These are phyloP conservation scores for Cinclus cinclus DNA, from an alignment of 2,113 vertebrate genomes.

Conservation along the genomic window DNA sequence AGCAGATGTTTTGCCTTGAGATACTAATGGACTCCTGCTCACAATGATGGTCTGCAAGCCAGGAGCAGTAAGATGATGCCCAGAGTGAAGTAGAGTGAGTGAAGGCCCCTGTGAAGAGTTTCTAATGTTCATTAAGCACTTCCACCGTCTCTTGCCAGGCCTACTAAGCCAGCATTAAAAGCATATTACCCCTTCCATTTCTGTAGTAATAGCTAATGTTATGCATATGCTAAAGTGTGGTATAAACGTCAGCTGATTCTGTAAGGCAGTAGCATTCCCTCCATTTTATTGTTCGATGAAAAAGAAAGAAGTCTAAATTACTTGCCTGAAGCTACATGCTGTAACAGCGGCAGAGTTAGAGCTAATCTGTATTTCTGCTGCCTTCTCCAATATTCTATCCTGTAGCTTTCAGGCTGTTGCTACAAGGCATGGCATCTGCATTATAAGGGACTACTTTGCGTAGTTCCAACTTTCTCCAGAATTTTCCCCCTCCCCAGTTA, in stretches of 20 bases:
- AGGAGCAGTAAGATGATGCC: neutral
- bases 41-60: neutral
- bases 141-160: slow-evolving; percentile 21
- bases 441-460: neutral
- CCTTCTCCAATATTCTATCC: neutral
- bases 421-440: neutral
- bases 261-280: neutral
- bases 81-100: slow-evolving; percentile 24
- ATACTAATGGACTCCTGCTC: neutral
- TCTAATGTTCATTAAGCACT: slow-evolving; percentile 22
- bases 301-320: slow-evolving; percentile 45
- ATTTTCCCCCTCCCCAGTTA: neutral
- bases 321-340: slow-evolving; percentile 16
- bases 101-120: neutral
- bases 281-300: slow-evolving; percentile 55
- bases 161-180: slow-evolving; percentile 47
- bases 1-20: neutral
- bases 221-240: neutral
- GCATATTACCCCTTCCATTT: neutral
- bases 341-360: neutral
- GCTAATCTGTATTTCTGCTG: slow-evolving; percentile 23
- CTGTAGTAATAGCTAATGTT: neutral
- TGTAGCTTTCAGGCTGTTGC: neutral
- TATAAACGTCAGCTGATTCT: neutral
- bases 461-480: neutral